A percentile compares a stretch with the other conserved stretches of the same genome.
These are phyloP conservation scores for Trachelus troglodyta DNA, from an alignment of 2,888 invertebrate genomes.

Conservation along the genomic window DNA sequence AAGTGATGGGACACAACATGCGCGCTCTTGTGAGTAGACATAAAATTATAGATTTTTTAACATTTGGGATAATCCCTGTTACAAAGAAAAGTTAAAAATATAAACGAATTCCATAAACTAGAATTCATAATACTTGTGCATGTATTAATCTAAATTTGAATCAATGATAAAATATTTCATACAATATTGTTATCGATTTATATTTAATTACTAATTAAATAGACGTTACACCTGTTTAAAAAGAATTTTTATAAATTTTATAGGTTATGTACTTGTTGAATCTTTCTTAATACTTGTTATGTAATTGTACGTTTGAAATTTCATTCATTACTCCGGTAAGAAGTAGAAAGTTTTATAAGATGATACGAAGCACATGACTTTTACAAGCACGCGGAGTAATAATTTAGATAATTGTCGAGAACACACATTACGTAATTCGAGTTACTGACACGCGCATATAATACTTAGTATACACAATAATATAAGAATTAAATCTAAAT, in stretches of 20 bases:
- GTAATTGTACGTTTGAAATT: neutral
- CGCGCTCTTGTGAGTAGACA: slow-evolving; percentile 44
- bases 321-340: neutral
- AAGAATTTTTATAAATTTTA: neutral
- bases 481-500: neutral
- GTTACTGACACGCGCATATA: neutral
- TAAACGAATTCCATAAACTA: neutral
- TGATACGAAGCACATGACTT: neutral
- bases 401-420: neutral
- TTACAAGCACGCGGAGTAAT: neutral
- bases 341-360: neutral
- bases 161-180: neutral
- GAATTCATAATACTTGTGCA: neutral
- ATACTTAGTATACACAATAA: neutral
- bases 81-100: neutral
- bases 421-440: neutral
- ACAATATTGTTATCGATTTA: neutral
- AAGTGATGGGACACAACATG: slow-evolving; percentile 28
- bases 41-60: neutral
- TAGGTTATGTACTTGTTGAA: neutral
- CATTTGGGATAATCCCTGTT: neutral
- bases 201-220: neutral
- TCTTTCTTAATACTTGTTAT: neutral
- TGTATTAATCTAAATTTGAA: neutral
- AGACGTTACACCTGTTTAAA: neutral